Evolutionary conservation across 2,888 invertebrate species (phyloP), one percentile per base, ranked within the genome.

Genomic region (Scotopteryx bipunctaria): DNA sequence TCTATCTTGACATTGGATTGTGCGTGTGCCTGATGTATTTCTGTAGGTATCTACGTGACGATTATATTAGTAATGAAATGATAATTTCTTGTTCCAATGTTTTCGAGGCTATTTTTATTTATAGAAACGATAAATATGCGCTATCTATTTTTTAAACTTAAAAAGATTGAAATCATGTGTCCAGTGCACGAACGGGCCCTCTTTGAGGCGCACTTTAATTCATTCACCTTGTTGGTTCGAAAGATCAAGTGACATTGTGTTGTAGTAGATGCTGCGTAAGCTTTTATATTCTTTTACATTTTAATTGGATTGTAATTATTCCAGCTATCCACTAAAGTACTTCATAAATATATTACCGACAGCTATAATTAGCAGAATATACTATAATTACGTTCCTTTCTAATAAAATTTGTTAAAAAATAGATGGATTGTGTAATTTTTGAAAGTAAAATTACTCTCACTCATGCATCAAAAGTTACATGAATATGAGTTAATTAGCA

Each of bases 31-130:
- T 45, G 49, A 61, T 59, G 59, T 55, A 57, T 60, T 57, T 49
- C 6, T 23, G n/a, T 40, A 38, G 42, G 40, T 35, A 47, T 42
- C 55, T 58, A 67, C 68, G 71, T 69, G 75, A 62, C 51, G 52
- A 61, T 70, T 64, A 63, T 45, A 47, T 66, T 67, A 59, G 49
- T 62, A 56, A 11, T 41, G 3, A 23, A 31, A 33, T 29, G 44
- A 56, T 56, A 48, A 55, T 59, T 46, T 15, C 13, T 43, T 33
- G 31, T 32, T 49, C 29, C 51, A 49, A 43, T 37, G 41, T 21
- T 38, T 9, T 14, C 36, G 52, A 52, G 46, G 42, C 11, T 46
- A 11, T 21, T 5, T 25, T 43, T 17, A 19, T 44, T 27, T 19
- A 36, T 46, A 11, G 9, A 46, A 31, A 35, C 19, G 8, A 29